Conservation (phyloP, 2,113 vertebrate species). For the Jaculus jaculus region DNA sequence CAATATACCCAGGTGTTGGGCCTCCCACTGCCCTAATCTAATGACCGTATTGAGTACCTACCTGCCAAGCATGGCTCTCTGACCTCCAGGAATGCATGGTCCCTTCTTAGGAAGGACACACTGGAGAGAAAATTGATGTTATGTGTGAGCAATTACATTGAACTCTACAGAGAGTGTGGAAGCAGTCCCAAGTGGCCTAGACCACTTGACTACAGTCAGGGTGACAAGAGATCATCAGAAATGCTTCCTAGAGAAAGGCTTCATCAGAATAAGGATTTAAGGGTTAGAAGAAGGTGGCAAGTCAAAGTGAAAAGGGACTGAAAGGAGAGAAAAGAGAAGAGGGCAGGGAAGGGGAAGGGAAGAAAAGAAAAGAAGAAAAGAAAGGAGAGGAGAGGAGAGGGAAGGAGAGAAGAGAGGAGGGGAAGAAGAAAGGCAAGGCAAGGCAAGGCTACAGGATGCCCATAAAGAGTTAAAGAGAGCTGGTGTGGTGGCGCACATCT, state of each 20-base stretch:
- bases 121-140: background rate
- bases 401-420: background rate
- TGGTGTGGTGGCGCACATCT: no score
- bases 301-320: background rate
- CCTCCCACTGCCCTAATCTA: background rate
- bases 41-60: slow-evolving; percentile 11
- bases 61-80: background rate
- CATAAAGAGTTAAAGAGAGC: no score
- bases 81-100: background rate
- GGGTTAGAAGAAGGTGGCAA: background rate
- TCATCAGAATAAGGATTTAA: background rate
- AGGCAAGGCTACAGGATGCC: no score
- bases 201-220: background rate
- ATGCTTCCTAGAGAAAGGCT: background rate
- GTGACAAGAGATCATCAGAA: background rate
- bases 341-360: no score
- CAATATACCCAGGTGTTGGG: background rate
- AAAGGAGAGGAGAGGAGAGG: background rate
- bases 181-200: background rate
- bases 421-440: background rate
- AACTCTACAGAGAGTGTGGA: slow-evolving; percentile 7
- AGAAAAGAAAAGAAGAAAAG: background rate
- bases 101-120: background rate
- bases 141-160: background rate
- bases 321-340: background rate